Percentiles rank a stretch among this genome's conserved stretches.
Conservation (phyloP, 2,113 vertebrate genomes). For the Vireo altiloquus region DNA sequence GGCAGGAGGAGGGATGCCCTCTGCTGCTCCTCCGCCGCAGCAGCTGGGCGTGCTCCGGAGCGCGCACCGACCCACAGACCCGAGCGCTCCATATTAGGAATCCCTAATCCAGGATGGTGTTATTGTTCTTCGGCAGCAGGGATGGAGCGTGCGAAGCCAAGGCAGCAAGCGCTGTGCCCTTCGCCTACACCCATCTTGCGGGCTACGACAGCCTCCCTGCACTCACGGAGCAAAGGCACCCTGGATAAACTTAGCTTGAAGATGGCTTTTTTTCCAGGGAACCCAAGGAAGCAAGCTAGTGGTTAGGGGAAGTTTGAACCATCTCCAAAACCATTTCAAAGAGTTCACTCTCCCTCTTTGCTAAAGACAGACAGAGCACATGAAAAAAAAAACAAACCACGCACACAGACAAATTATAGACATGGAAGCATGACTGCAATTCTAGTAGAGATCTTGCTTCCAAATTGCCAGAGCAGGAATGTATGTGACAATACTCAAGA, state of each 20-base stretch:
- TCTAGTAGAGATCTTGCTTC: neutral
- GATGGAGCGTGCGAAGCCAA: neutral
- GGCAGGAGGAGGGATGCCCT: slow-evolving; percentile 49
- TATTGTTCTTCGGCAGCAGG: slow-evolving; percentile 20
- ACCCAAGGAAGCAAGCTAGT: neutral
- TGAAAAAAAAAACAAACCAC: neutral
- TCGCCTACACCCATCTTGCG: neutral
- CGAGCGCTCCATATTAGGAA: slow-evolving; percentile 50
- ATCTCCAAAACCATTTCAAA: slow-evolving; percentile 28
- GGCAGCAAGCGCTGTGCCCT: neutral
- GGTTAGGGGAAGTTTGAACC: slow-evolving; percentile 16
- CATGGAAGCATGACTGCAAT: neutral
- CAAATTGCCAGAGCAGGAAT: neutral
- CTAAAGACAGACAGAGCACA: neutral
- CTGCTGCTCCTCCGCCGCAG: neutral
- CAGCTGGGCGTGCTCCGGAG: neutral
- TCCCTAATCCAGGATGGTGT: slow-evolving; percentile 3
- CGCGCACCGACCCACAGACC: neutral
- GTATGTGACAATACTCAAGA: neutral
- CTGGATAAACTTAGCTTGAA: slow-evolving; percentile 18
- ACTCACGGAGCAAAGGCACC: neutral
- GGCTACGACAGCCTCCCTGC: neutral
- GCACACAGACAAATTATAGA: neutral
- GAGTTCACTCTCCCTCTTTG: neutral
- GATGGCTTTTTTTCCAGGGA: neutral